Evolutionary conservation across 64 coral and sea anemone genomes (phyloP).

Genomic region (Acropora yongei): DNA sequence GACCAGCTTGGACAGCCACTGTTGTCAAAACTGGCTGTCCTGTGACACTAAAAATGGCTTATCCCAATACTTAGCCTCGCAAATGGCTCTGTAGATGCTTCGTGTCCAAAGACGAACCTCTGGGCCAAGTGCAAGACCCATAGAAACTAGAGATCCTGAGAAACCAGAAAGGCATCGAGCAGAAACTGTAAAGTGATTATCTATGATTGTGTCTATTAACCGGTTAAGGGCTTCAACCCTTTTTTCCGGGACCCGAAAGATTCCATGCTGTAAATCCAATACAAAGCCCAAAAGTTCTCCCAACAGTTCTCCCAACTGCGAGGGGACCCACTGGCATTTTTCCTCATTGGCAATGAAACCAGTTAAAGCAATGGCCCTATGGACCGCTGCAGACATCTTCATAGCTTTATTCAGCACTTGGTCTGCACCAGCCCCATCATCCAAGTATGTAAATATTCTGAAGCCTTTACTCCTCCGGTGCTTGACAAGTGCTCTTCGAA

Average conservation of each 20-base stretch:
- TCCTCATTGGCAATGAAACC: constrained; percentile 48
- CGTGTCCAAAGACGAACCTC: constrained; percentile 66
- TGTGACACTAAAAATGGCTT: constrained; percentile 34
- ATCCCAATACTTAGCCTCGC: constrained; percentile 47
- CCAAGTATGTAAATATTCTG: constrained; percentile 58
- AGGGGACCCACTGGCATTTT: constrained; percentile 73
- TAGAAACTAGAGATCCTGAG: constrained; percentile 60
- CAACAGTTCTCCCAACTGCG: no score
- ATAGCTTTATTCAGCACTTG: neutral
- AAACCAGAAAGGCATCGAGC: constrained; percentile 49
- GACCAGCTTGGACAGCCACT: constrained; percentile 64
- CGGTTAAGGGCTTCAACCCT: constrained; percentile 37
- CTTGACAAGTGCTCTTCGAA: constrained; percentile 54
- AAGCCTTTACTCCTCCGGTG: constrained; percentile 53
- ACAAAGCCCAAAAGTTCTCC: constrained; percentile 62
- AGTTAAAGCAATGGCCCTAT: neutral
- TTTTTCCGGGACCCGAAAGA: constrained; percentile 27
- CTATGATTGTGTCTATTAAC: constrained; percentile 14
- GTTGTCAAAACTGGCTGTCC: constrained; percentile 43
- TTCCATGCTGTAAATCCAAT: constrained; percentile 46
- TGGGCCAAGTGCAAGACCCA: constrained; percentile 66
- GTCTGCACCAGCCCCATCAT: constrained; percentile 35
- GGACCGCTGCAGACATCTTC: neutral
- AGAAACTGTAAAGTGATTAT: constrained; percentile 2
- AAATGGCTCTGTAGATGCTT: constrained; percentile 41